Evolutionary conservation across 2,797 vertebrate species (phyloP).

Genomic region (Chelon labrosus): DNA sequence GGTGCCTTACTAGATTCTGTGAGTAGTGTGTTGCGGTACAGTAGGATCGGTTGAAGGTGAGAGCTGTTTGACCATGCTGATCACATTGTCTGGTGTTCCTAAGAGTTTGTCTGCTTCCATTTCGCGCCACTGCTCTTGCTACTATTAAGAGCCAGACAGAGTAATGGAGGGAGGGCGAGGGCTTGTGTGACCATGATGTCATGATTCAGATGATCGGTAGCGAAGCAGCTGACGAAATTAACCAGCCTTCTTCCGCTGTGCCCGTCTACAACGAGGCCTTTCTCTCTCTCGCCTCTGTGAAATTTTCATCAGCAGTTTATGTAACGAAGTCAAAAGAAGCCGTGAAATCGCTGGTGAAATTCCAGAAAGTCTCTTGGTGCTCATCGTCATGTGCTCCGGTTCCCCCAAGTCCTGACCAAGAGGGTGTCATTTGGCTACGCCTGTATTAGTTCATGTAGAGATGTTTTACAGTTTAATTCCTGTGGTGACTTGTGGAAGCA

Average conservation of each 20-base stretch:
- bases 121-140: background rate
- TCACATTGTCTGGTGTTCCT: background rate
- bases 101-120: background rate
- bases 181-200: constrained; percentile 67
- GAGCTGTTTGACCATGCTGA: background rate
- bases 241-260: constrained; percentile 8
- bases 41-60: too few relatives aligned
- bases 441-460: constrained; percentile 1
- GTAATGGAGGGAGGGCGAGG: background rate
- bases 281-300: constrained; percentile 45
- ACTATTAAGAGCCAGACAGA: background rate
- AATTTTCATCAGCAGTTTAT: constrained; percentile 43
- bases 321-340: constrained; percentile 19
- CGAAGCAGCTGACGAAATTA: constrained; percentile 46
- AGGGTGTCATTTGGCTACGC: background rate
- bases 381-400: constrained; percentile 46
- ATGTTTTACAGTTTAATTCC: constrained; percentile 18
- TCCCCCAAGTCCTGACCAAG: background rate
- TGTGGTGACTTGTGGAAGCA: background rate
- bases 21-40: too few relatives aligned
- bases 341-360: constrained; percentile 21
- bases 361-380: constrained; percentile 3
- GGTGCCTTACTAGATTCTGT: background rate
- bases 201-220: constrained; percentile 65
- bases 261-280: constrained; percentile 59